Base-by-base conservation (phyloP, 2,888 invertebrate genomes). In the Agrochola circellaris region DNA sequence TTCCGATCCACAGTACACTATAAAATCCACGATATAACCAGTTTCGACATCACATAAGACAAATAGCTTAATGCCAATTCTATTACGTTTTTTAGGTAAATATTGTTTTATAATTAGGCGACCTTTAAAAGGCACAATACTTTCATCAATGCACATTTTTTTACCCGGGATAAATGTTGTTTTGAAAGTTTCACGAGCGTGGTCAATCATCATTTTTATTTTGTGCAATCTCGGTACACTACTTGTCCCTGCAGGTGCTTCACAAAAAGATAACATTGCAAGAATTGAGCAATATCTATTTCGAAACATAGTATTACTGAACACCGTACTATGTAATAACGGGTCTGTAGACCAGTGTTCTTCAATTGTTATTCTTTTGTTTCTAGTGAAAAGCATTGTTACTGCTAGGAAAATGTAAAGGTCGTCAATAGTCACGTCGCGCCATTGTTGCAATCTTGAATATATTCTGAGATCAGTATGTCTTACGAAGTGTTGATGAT, bases 121-220 rank as follows among this genome's bases (percentile, higher is more conserved):
- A 60, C 83, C 85, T 77, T 86, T 86, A 65, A 85, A 88, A 70
- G 84, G 84, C 56, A 88, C 81, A 56, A 82, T 79, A 71, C 83
- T 86, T 82, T 87, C 87, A 66, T 88, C 84, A 67, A 84, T 77
- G 54, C 87, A 83, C 42, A 86, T 2, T 54, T 87, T 81, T 26
- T 65, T 23, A 73, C 72, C 66, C 13, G 83, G 86, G 51, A 74
- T 77, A 58, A 86, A 81, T 75, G 77, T 65, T 17, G 5, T 34
- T 82, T 85, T 79, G 48, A 76, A 87, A 51, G 48, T 80, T 82
- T 81, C 23, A 61, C 83, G 83, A 23, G 83, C 79, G 70, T 82
- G 77, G 64, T 81, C 78, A 73, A 85, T 75, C 30, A 85, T 0
- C 62, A 76, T 58, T 76, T 76, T 54, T 65, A 67, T 51, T 80